Evolutionary conservation across 2,888 invertebrate genomes (phyloP).

Genomic region (Tachina lurida): DNA sequence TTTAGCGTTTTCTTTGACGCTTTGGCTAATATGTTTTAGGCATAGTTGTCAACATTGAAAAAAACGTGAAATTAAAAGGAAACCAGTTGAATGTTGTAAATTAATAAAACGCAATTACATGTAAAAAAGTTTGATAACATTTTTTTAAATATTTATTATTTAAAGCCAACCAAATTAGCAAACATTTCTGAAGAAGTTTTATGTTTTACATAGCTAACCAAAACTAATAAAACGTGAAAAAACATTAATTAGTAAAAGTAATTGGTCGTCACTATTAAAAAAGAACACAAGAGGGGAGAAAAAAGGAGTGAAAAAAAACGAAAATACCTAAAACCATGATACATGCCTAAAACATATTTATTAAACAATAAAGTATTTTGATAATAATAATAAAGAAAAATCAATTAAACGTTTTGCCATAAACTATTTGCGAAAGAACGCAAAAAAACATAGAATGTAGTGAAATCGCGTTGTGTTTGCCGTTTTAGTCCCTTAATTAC

Average conservation of each 20-base stretch:
- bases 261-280: not conserved
- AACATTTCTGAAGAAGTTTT: constrained; percentile 8
- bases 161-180: constrained; percentile 15
- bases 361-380: not conserved
- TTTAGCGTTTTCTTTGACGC: too few species aligned
- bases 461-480: not conserved
- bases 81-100: constrained; percentile 66
- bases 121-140: constrained; percentile 23
- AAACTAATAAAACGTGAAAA: not conserved
- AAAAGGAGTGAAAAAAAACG: not conserved
- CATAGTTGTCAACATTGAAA: not conserved
- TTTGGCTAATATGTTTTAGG: too few species aligned
- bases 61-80: constrained; percentile 13
- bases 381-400: constrained; percentile 17
- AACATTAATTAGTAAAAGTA: constrained; percentile 8
- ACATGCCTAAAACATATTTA: not conserved
- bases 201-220: not conserved
- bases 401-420: constrained; percentile 9
- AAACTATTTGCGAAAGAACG: constrained; percentile 3
- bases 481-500: not conserved
- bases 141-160: constrained; percentile 15
- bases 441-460: not conserved
- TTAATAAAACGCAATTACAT: constrained; percentile 53
- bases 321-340: not conserved
- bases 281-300: not conserved